A percentile compares a stretch with the other conserved stretches of the same genome.
phyloP scores from a whole-genome alignment of 2,888 invertebrate species.

The Lepeophtheirus nordmannii region DNA sequence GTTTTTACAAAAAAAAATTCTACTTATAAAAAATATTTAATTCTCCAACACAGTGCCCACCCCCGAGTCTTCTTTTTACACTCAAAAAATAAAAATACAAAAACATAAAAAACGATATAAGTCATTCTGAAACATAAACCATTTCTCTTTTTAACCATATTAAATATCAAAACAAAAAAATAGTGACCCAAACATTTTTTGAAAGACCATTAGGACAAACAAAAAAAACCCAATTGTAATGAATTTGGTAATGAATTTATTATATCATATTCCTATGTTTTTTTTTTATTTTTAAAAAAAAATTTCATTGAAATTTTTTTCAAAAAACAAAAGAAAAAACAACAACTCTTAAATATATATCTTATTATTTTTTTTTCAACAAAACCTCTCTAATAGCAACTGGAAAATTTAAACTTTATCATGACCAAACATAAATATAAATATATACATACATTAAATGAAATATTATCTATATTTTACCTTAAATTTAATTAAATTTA shows the following conservation, averaged over 20 bases:
- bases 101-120: not conserved
- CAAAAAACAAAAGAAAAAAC: not conserved
- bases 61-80: no score
- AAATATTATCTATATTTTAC: not conserved
- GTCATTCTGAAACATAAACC: constrained; percentile 8
- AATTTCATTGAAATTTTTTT: not conserved
- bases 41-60: no score
- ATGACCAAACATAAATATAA: constrained; percentile 8
- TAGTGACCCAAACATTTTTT: no score
- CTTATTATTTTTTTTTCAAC: not conserved
- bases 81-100: no score
- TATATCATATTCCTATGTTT: not conserved
- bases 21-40: no score
- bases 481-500: not conserved
- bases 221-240: no score
- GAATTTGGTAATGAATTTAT: no score
- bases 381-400: constrained; percentile 5
- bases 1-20: no score
- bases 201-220: no score
- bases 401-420: not conserved
- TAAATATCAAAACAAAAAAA: not conserved
- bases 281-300: not conserved
- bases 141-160: not conserved
- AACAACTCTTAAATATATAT: not conserved
- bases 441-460: constrained; percentile 1